Percentiles rank a stretch among this genome's conserved stretches.
Evolutionary conservation across 2,888 invertebrate genomes (phyloP).

Genomic region (Thereva nobilitata): DNA sequence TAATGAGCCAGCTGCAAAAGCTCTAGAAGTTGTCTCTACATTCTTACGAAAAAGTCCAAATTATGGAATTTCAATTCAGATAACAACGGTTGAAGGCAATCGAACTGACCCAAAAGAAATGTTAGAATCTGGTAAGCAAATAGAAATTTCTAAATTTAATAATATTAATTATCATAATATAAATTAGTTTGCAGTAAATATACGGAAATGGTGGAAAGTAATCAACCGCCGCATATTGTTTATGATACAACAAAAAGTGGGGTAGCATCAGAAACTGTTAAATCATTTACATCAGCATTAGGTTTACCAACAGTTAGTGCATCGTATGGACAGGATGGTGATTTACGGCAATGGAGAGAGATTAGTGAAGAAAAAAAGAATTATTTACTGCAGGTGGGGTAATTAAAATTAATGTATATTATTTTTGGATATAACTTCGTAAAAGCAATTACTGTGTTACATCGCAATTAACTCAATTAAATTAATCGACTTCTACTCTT

Average conservation of each 20-base stretch:
- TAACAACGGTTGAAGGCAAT: slow-evolving; percentile 69
- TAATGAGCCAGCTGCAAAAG: slow-evolving; percentile 71
- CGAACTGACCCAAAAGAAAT: slow-evolving; percentile 72
- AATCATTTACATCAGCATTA: slow-evolving; percentile 78
- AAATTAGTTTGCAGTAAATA: slow-evolving; percentile 72
- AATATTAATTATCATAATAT: slow-evolving; percentile 44
- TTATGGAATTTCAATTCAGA: slow-evolving; percentile 63
- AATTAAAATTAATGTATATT: neutral
- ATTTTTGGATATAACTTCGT: too few relatives aligned
- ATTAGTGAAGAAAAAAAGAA: slow-evolving; percentile 70
- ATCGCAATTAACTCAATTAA: too few relatives aligned
- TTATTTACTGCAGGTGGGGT: slow-evolving; percentile 70
- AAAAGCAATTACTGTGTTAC: too few relatives aligned
- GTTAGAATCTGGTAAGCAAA: slow-evolving; percentile 69
- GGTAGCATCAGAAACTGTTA: slow-evolving; percentile 80
- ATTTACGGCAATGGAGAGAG: slow-evolving; percentile 80
- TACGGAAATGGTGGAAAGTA: slow-evolving; percentile 66
- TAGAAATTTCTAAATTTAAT: neutral
- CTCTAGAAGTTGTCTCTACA: slow-evolving; percentile 71
- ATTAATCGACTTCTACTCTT: too few relatives aligned
- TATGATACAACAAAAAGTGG: slow-evolving; percentile 83
- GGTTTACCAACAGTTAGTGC: slow-evolving; percentile 82
- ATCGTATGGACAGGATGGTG: slow-evolving; percentile 83
- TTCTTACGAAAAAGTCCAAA: slow-evolving; percentile 72
- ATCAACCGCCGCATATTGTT: slow-evolving; percentile 75